Base-by-base conservation (phyloP, 2,113 vertebrate genomes). In the Chauna torquata region DNA sequence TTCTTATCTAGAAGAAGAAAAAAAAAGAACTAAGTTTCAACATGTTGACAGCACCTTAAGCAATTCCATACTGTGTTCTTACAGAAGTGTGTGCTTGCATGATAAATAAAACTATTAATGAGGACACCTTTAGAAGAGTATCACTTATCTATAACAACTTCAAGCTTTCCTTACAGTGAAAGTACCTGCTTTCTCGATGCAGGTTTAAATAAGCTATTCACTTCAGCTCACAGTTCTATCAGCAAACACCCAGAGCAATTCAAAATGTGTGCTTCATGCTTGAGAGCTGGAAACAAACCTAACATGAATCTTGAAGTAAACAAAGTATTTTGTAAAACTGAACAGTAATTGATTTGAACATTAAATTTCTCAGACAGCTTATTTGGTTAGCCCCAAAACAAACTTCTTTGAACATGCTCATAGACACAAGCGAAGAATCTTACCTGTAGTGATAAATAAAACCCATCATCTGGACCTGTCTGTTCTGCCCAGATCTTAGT, bases 401-500 rank as follows among this genome's bases (percentile, higher is more conserved):
- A 14, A 3, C 32, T 47, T 52, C 30, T 47, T n/a, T 40, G 27
- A 65, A 36, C 8, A 24, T 6, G 69, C 50, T 12, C 11, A 38
- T 17, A 65, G 62, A 28, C 14, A 69, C 52, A 28, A 79, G 45
- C 55, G 61, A 40, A 88, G 45, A 59, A 25, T 34, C 89, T 92
- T 81, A 99, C 99, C 97, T 99, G 99, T 54, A 98, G 82, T 16
- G 98, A 99, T 85, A 99, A 98, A 95, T 99, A 99, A 98, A 99
- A 99, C 49, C 99, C 99, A 94, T 99, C 99, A 28, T 99, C 99
- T 27, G 99, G 94, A 94, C 99, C 99, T 5, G 97, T 99, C 91
- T 99, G 99, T 8, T 99, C 99, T 3, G 99, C 99, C 99, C 99
- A 99, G 58, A 99, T 98, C 71, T 99, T 99, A 6, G 99, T 99